These are phyloP conservation scores for Blastobasis lacticolella DNA, from an alignment of 2,888 invertebrate species.

Conservation along the genomic window DNA sequence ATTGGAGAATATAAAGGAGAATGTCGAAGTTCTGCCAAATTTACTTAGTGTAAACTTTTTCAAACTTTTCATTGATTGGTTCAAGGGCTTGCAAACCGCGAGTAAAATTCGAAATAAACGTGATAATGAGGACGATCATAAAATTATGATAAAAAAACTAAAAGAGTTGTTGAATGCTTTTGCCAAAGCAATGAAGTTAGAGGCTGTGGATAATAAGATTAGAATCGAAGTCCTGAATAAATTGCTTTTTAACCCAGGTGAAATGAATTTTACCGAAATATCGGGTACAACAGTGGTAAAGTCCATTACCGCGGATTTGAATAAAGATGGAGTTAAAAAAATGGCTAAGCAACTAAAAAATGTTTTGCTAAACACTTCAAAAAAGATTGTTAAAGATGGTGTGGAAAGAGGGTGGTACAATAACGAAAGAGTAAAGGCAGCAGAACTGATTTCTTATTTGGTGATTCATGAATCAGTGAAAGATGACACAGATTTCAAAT, in stretches of 20 bases:
- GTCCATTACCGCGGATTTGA: constrained; percentile 76
- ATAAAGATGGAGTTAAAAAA: constrained; percentile 75
- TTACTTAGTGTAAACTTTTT: constrained; percentile 79
- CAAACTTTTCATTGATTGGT: constrained; percentile 76
- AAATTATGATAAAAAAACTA: constrained; percentile 70
- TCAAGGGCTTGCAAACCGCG: constrained; percentile 73
- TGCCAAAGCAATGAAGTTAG: constrained; percentile 60
- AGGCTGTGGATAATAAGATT: constrained; percentile 59
- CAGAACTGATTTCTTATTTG: constrained; percentile 64
- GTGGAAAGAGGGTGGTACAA: constrained; percentile 78
- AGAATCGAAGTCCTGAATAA: constrained; percentile 77
- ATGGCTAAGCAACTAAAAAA: constrained; percentile 76
- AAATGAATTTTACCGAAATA: constrained; percentile 82
- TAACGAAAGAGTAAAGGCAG: constrained; percentile 79
- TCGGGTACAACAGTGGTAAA: constrained; percentile 79
- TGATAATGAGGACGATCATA: constrained; percentile 62
- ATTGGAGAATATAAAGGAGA: constrained; percentile 61
- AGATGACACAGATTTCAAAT: constrained; percentile 77
- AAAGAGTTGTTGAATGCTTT: constrained; percentile 70
- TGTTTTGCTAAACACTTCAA: constrained; percentile 72
- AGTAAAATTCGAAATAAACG: constrained; percentile 70
- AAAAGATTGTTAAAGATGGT: constrained; percentile 64
- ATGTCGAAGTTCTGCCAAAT: constrained; percentile 62
- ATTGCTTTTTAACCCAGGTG: constrained; percentile 79
- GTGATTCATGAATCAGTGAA: constrained; percentile 69